Conservation (phyloP, 2,113 vertebrate species). For the Microtus ochrogaster region DNA sequence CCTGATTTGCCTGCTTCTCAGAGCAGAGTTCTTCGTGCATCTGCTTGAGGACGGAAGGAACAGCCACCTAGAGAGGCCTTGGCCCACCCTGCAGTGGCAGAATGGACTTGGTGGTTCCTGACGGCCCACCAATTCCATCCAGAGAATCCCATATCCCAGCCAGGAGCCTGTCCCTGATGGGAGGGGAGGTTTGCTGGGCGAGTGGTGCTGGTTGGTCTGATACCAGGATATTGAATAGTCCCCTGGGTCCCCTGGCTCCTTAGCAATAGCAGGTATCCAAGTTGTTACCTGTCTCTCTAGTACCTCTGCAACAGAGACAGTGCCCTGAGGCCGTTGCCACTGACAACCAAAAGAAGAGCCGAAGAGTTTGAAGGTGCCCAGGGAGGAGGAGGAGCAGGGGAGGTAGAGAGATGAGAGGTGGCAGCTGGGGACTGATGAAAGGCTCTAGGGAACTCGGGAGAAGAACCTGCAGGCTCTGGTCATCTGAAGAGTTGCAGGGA, state of each 20-base stretch:
- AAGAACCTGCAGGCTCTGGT: not conserved
- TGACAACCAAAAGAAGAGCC: not conserved
- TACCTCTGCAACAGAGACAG: not conserved
- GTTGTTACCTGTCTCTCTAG: not conserved
- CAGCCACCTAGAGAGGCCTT: no score
- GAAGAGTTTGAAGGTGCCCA: not conserved
- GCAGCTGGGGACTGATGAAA: not conserved
- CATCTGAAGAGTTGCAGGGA: not conserved
- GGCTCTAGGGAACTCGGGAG: not conserved
- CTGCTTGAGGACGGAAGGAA: not conserved
- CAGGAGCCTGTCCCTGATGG: not conserved
- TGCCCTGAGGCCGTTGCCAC: no score
- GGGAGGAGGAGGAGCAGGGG: not conserved
- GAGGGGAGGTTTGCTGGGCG: not conserved
- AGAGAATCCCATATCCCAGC: not conserved
- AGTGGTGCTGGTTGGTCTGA: not conserved
- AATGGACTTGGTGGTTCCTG: not conserved
- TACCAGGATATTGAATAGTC: no score
- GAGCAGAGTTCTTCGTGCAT: no score
- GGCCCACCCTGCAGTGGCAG: not conserved
- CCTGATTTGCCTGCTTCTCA: not conserved
- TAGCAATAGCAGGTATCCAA: not conserved
- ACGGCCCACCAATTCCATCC: not conserved
- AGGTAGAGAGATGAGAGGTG: not conserved
- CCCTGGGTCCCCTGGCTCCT: not conserved